phyloP scores from a whole-genome alignment of 35 echinoderm and acorn worm genomes.

The Ophioderma brevispina region DNA sequence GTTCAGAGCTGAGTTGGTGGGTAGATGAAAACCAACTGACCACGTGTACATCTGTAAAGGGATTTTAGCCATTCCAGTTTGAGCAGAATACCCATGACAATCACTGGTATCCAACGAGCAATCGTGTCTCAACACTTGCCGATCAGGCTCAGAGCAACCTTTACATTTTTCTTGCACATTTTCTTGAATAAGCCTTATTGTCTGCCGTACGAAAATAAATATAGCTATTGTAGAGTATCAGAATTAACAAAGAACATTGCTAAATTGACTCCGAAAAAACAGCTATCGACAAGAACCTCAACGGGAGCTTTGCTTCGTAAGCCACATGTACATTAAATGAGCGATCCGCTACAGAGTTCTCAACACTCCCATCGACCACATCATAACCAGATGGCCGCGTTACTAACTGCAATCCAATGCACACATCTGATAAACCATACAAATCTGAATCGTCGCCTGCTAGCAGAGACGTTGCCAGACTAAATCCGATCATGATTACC shows the following conservation, averaged over 20 bases:
- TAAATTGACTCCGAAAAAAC: slow-evolving; percentile 59
- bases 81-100: slow-evolving; percentile 62
- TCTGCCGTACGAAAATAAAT: slow-evolving; percentile 21
- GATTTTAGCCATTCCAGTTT: slow-evolving; percentile 20
- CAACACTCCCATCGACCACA: background rate
- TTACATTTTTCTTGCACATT: slow-evolving; percentile 2
- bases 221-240: slow-evolving; percentile 46
- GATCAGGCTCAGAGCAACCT: slow-evolving; percentile 40
- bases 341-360: background rate
- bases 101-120: slow-evolving; percentile 61
- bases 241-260: slow-evolving; percentile 28
- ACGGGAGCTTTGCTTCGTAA: background rate
- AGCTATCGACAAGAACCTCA: slow-evolving; percentile 43
- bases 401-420: background rate
- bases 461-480: no score
- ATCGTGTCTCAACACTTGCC: slow-evolving; percentile 44
- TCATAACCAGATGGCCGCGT: background rate
- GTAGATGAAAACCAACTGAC: slow-evolving; percentile 54
- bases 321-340: background rate
- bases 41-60: slow-evolving; percentile 47
- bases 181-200: background rate
- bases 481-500: no score
- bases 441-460: no score
- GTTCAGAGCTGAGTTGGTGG: slow-evolving; percentile 68
- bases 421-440: no score